A percentile compares a stretch with the other conserved stretches of the same genome.
Evolutionary conservation across 1,140 invertebrate species (phyloP).

Genomic region (Platorchestia sp.): DNA sequence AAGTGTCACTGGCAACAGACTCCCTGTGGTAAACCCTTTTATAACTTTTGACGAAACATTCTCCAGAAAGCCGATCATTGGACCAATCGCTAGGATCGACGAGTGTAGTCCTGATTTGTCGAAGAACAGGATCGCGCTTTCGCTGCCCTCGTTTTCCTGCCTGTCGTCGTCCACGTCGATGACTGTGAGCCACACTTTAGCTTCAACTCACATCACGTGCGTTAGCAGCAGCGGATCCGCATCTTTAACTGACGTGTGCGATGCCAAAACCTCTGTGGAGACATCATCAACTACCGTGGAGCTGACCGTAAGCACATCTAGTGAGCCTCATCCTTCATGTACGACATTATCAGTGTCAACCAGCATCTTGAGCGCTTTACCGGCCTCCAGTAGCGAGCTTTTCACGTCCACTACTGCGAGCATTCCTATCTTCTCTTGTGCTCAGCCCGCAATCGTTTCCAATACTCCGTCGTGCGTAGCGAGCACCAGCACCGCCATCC

Average conservation of each 20-base stretch:
- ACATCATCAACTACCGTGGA: neutral
- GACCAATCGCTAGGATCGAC: conserved; percentile 10
- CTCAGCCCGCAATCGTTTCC: neutral
- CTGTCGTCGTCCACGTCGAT: neutral
- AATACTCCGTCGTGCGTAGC: neutral
- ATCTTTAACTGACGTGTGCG: neutral
- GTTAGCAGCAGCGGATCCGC: conserved; percentile 13
- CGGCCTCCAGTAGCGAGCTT: neutral
- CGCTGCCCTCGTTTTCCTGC: neutral
- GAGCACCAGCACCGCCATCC: neutral
- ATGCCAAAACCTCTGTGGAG: neutral
- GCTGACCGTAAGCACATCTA: neutral
- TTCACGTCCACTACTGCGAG: neutral
- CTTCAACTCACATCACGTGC: conserved; percentile 49
- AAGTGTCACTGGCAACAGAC: neutral
- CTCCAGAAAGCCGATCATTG: neutral
- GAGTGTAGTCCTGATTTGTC: conserved; percentile 34
- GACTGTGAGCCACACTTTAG: conserved; percentile 20
- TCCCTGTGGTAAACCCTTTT: conserved; percentile 13
- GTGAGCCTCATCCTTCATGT: neutral
- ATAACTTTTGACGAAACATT: conserved; percentile 2
- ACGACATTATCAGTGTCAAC: neutral
- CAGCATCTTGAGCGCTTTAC: neutral
- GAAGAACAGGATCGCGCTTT: conserved; percentile 21
- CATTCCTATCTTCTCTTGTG: neutral